Evolutionary conservation across 2,113 vertebrate genomes (phyloP).

Genomic region (Corydoras maculifer): DNA sequence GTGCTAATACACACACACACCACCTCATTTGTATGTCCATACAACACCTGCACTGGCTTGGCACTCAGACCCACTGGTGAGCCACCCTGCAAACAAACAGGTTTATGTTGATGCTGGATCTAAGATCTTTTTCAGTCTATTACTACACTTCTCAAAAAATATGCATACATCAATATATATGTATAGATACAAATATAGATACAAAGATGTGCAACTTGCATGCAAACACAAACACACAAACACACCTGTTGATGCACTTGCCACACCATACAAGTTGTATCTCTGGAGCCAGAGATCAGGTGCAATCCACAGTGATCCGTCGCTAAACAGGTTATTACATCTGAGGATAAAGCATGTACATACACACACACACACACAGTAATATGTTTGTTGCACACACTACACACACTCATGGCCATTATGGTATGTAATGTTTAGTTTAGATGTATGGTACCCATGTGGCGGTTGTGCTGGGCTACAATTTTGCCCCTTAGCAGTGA

Average conservation of each 20-base stretch:
- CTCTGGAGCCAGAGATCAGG: conserved; percentile 93
- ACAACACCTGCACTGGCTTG: conserved; percentile 90
- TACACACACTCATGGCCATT: too few species aligned
- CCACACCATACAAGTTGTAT: conserved; percentile 98
- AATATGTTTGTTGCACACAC: background rate
- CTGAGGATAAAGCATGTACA: conserved; percentile 52
- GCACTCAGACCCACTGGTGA: conserved; percentile 75
- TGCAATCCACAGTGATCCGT: conserved; percentile 91
- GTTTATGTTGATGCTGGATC: too few species aligned
- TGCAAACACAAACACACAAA: conserved; percentile 12
- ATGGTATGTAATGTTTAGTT: too few species aligned
- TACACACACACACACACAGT: conserved; percentile 10
- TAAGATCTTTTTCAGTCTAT: too few species aligned
- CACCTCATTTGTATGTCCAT: conserved; percentile 88
- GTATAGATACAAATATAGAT: too few species aligned
- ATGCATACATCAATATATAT: background rate
- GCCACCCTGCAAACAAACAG: conserved; percentile 67
- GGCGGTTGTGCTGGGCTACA: conserved; percentile 82
- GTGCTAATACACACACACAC: conserved; percentile 87
- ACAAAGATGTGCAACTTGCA: background rate
- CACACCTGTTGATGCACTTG: conserved; percentile 87
- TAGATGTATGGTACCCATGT: conserved; percentile 74
- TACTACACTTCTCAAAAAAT: too few species aligned
- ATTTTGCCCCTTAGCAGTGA: conserved; percentile 86
- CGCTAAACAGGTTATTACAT: conserved; percentile 90